Evolutionary conservation across 2,797 vertebrate species (phyloP), one percentile per base, ranked within the genome.

Genomic region (Smutsia gigantea): DNA sequence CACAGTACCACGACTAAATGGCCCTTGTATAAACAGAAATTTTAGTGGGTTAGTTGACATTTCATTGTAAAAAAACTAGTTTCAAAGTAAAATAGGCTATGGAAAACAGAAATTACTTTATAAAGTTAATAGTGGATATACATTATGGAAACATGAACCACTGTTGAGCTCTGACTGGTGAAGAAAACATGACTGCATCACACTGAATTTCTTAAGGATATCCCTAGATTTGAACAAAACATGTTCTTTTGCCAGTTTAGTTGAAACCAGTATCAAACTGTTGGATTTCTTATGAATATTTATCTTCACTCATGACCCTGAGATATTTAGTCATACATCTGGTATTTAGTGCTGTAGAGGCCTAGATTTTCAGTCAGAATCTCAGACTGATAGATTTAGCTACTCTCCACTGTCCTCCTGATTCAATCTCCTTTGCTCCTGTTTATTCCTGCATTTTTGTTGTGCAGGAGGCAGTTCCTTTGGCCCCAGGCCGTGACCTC

Each of bases 391-490:
- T 29, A 9, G n/a, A 85, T 46, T 59, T 19, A 69, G 3, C 3
- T 34, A 3, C 12, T 75, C 19, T 51, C 17, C 55, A 3, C 8
- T 74, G 4, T 79, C 82, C 25, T 13, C 4, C 15, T n/a, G 37
- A 31, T 9, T 51, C n/a, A 23, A 71, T 39, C 8, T 66, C 4
- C 12, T 79, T 53, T 85, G 63, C 77, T 95, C 18, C 69, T 83
- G 6, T 5, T 12, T 21, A 2, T 27, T 95, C 61, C 63, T 87
- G 0, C 77, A 0, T 93, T 95, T 96, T 96, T 92, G 39, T 17
- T 93, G 21, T 83, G 2, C 71, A 99, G 99, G 99, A 99, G 94
- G 97, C 95, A 37, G 98, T 99, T 53, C 98, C 98, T 57, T 88
- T 99, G 97, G 96, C 69, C 59, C 96, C 98, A 2, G 99, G 98